Evolutionary conservation across 2,113 vertebrate genomes (phyloP).

Genomic region (Elaphurus davidianus): DNA sequence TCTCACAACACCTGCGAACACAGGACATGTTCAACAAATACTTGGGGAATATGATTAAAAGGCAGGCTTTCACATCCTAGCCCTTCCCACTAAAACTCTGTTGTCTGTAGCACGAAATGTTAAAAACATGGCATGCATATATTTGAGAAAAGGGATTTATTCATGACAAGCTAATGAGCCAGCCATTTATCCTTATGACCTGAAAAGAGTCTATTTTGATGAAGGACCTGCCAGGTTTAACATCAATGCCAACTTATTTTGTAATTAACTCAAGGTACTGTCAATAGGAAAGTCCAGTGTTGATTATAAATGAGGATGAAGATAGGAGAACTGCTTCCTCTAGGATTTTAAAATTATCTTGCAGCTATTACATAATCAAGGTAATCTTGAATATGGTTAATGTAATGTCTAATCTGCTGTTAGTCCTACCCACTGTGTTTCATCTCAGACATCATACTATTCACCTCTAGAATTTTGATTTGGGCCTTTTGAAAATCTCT

Average conservation of each 20-base stretch:
- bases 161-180: slow-evolving; percentile 43
- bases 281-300: slow-evolving; percentile 4
- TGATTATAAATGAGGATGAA: slow-evolving; percentile 26
- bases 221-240: slow-evolving; percentile 23
- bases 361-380: neutral
- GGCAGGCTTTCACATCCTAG: neutral
- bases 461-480: neutral
- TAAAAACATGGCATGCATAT: neutral
- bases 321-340: neutral
- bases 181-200: neutral
- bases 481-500: neutral
- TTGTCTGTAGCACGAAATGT: neutral
- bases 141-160: slow-evolving; percentile 2
- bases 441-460: neutral
- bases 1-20: neutral
- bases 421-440: neutral
- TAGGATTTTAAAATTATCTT: neutral
- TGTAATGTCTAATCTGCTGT: neutral
- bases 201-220: slow-evolving; percentile 51
- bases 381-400: neutral
- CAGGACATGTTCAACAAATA: neutral
- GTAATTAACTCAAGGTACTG: slow-evolving; percentile 50
- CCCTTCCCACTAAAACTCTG: neutral
- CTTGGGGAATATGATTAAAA: neutral
- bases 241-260: slow-evolving; percentile 43